These are phyloP conservation scores for Diuraphis noxia DNA, from an alignment of 1,140 invertebrate genomes.

Conservation along the genomic window DNA sequence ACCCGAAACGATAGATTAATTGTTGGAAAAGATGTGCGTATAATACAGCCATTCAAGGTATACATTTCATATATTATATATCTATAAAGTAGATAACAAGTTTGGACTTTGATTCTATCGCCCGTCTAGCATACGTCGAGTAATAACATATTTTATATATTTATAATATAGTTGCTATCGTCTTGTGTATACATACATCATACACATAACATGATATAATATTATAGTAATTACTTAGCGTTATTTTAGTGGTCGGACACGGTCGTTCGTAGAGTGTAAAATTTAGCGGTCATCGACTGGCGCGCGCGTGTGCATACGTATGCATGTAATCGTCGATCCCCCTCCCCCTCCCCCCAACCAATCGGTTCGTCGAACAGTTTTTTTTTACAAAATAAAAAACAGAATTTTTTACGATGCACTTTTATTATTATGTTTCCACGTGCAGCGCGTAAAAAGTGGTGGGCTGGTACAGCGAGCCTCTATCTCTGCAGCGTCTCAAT, in stretches of 20 bases:
- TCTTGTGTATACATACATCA: too few relatives aligned
- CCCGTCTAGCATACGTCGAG: too few relatives aligned
- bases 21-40: neutral
- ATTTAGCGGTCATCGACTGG: slow-evolving; percentile 11
- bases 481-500: neutral
- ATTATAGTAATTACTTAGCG: neutral
- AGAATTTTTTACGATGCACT: neutral
- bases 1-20: neutral
- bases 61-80: neutral
- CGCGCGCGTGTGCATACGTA: neutral
- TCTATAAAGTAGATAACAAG: neutral
- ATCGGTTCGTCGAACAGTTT: too few relatives aligned
- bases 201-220: neutral
- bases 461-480: neutral
- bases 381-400: neutral
- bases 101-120: neutral
- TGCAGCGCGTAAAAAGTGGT: slow-evolving; percentile 8
- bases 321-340: neutral
- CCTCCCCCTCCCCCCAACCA: too few relatives aligned
- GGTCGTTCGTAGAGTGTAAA: slow-evolving; percentile 1
- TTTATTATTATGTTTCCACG: slow-evolving; percentile 8
- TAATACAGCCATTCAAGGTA: neutral
- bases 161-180: too few relatives aligned
- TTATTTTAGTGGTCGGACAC: neutral
- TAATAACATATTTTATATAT: too few relatives aligned